These are phyloP conservation scores for Steromphala cineraria DNA, from an alignment of 2,888 invertebrate genomes.

Conservation along the genomic window DNA sequence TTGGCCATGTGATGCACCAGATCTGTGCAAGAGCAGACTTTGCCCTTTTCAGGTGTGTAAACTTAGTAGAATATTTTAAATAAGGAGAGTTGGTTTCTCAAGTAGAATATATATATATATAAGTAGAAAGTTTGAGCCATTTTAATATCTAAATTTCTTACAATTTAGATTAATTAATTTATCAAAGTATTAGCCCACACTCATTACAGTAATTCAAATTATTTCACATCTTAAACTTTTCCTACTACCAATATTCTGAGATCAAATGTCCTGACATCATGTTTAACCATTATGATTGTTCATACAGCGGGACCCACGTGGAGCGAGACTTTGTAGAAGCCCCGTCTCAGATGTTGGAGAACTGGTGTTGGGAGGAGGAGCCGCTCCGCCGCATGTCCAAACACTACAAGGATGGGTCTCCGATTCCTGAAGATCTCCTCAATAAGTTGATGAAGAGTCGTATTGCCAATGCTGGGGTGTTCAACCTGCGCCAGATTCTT, in stretches of 20 bases:
- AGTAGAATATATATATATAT: no score
- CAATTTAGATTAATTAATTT: no score
- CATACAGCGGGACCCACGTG: constrained; percentile 75
- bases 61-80: no score
- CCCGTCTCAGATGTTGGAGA: constrained; percentile 78
- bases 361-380: constrained; percentile 78
- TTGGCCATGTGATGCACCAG: constrained; percentile 79
- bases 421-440: constrained; percentile 76
- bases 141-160: no score
- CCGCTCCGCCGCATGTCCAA: constrained; percentile 76
- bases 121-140: no score
- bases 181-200: no score
- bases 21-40: constrained; percentile 76
- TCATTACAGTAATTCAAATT: no score
- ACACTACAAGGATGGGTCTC: constrained; percentile 74
- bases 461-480: constrained; percentile 76
- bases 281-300: neutral
- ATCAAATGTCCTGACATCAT: no score
- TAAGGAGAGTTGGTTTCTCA: no score
- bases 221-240: no score
- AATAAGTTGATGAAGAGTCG: constrained; percentile 75
- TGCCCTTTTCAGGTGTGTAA: constrained; percentile 73
- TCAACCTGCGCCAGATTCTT: constrained; percentile 77
- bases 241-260: no score
- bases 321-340: constrained; percentile 79